Evolutionary conservation across 2,113 vertebrate species (phyloP), one percentile per base, ranked within the genome.

Genomic region (Actinemys pallida): DNA sequence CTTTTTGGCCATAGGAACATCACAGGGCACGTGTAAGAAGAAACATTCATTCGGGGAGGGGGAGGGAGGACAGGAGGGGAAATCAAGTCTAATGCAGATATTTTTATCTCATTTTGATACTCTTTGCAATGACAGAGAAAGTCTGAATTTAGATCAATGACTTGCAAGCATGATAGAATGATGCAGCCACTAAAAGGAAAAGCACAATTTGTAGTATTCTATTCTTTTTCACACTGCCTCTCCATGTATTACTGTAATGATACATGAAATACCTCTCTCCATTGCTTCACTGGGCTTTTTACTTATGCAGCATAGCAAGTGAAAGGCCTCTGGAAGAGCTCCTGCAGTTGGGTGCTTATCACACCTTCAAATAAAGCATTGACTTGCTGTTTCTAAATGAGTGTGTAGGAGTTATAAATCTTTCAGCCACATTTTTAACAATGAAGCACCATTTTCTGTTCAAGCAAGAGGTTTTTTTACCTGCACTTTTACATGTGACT

Each of bases 281-380:
- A 52, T 57, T 94, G 79, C 27, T 3, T 93, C 50, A 81, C 10
- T 56, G 54, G 25, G 56, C 8, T 25, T 88, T 78, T 47, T 75
- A 65, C 81, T 79, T 86, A 14, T 50, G 47, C 5, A 90, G 0
- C 2, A 72, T 0, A 62, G 56, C 50, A 35, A 90, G 7, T 50
- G 69, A 88, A 92, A 62, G 19, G 5, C 19, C 35, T 78, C 27
- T 56, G 62, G 39, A 80, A 20, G 27, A 56, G 25, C 56, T 79
- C 1, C 13, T 80, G 53, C 83, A 11, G 9, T n/a, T 69, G 6
- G 2, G 2, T 75, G 12, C 56, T 82, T 35, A 83, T 57, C 12
- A 50, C 11, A 42, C 50, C 3, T 54, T 81, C 20, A 95, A 93
- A 88, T 62, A 79, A 78, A 89, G 2, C 2, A 88, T 88, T 89